phyloP scores from a whole-genome alignment of 2,888 invertebrate species.

The Oscheius myriophilus region DNA sequence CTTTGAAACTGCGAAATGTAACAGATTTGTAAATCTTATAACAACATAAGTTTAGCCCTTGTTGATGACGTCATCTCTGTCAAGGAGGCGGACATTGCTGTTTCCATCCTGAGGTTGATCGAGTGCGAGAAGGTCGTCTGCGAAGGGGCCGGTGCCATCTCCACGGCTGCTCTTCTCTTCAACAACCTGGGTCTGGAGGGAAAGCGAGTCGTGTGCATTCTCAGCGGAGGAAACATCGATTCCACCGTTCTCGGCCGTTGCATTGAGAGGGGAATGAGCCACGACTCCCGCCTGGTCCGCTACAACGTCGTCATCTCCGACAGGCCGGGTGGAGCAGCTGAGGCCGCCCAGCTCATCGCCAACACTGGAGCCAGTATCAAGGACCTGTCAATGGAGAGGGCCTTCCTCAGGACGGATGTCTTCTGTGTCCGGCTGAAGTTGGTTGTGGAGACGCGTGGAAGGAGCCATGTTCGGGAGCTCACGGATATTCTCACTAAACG shows the following conservation, averaged over 20 bases:
- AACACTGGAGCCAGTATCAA: slow-evolving; percentile 78
- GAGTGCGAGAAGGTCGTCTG: slow-evolving; percentile 78
- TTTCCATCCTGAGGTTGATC: slow-evolving; percentile 73
- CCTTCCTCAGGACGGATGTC: slow-evolving; percentile 88
- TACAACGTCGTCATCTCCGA: slow-evolving; percentile 72
- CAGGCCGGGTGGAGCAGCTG: slow-evolving; percentile 72
- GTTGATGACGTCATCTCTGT: slow-evolving; percentile 76
- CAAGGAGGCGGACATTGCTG: slow-evolving; percentile 73
- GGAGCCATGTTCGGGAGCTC: slow-evolving; percentile 80
- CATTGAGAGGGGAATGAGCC: slow-evolving; percentile 70
- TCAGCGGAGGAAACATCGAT: slow-evolving; percentile 75
- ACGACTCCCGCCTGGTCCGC: slow-evolving; percentile 72
- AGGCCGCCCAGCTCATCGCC: slow-evolving; percentile 71
- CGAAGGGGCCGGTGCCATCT: slow-evolving; percentile 87
- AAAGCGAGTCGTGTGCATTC: slow-evolving; percentile 71
- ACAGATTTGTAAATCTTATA: too few species aligned
- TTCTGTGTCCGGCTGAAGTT: slow-evolving; percentile 79
- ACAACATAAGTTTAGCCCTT: too few species aligned
- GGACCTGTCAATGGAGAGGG: slow-evolving; percentile 87
- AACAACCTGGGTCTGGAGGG: slow-evolving; percentile 76
- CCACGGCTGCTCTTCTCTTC: slow-evolving; percentile 84
- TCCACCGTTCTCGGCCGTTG: slow-evolving; percentile 74
- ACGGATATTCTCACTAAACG: slow-evolving; percentile 64
- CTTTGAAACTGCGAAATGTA: slow-evolving; percentile 78
- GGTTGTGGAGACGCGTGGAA: slow-evolving; percentile 86